A percentile compares a stretch with the other conserved stretches of the same genome.
These are phyloP conservation scores for Genyomyrus donnyi DNA, from an alignment of 2,113 vertebrate species.

Conservation along the genomic window DNA sequence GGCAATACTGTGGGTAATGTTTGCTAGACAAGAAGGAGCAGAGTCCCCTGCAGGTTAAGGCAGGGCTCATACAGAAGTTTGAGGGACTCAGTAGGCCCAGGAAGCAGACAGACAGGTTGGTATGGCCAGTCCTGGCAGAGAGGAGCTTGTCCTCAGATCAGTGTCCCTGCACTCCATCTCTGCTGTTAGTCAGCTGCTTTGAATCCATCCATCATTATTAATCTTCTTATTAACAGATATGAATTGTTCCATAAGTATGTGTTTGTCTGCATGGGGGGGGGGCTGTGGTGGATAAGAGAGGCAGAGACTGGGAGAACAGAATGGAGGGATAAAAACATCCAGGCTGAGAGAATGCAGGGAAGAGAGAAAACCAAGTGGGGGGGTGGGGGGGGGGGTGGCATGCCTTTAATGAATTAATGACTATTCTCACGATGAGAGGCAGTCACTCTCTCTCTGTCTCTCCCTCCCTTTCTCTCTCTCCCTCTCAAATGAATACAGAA, in stretches of 20 bases:
- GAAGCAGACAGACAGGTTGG: background rate
- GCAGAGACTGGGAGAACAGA: background rate
- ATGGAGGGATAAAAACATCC: background rate
- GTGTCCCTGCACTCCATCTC: background rate
- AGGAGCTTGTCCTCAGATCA: background rate
- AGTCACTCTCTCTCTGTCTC: constrained; percentile 19
- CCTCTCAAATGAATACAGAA: constrained; percentile 24
- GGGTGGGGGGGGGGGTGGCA: constrained; percentile 1
- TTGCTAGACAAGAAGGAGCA: background rate
- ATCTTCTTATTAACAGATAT: constrained; percentile 13
- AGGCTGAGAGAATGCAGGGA: constrained; percentile 21
- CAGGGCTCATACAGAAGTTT: background rate
- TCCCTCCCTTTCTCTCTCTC: constrained; percentile 35
- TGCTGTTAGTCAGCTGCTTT: background rate
- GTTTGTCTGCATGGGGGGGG: background rate
- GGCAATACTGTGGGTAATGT: background rate
- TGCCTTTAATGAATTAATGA: constrained; percentile 30
- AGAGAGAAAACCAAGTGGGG: background rate
- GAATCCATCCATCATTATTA: constrained; percentile 10
- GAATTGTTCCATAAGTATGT: constrained; percentile 1
- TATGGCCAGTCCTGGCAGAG: background rate
- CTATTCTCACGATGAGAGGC: constrained; percentile 39
- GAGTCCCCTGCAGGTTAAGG: background rate
- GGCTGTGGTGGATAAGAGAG: background rate
- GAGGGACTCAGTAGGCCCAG: background rate